Conservation (phyloP, 2,797 vertebrate species). For the Bucorvus abyssinicus region DNA sequence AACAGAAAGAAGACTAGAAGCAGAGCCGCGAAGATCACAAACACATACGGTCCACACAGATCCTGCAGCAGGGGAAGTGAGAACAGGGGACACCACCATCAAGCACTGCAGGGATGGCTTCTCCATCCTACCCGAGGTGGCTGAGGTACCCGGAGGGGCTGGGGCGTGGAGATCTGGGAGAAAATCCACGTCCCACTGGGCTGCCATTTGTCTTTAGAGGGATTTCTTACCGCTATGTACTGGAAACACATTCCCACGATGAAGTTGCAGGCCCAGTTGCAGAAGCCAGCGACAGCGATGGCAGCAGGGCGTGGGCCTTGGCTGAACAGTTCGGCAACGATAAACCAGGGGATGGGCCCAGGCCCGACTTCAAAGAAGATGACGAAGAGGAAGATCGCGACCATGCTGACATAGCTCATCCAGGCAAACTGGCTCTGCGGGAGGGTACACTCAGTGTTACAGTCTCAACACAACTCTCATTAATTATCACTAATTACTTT, state of each 20-base stretch:
- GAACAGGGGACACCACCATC: background rate
- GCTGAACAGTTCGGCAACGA: conserved; percentile 97
- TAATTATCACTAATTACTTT: background rate
- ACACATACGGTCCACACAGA: conserved; percentile 84
- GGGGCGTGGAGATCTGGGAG: background rate
- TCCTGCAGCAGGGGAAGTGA: conserved; percentile 68
- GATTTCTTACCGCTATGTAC: conserved; percentile 85
- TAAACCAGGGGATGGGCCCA: conserved; percentile 98
- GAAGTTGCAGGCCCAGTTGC: conserved; percentile 98
- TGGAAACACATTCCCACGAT: conserved; percentile 90
- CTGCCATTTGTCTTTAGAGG: background rate
- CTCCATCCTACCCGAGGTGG: background rate
- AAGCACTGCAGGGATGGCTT: background rate
- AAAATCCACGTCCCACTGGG: background rate
- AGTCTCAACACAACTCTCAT: background rate
- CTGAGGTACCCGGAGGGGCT: background rate
- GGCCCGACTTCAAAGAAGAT: conserved; percentile 97
- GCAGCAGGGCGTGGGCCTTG: conserved; percentile 94
- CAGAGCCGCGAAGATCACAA: conserved; percentile 86
- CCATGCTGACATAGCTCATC: conserved; percentile 96
- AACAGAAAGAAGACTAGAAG: conserved; percentile 86
- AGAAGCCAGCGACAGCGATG: conserved; percentile 88
- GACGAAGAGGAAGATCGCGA: conserved; percentile 92
- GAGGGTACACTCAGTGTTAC: background rate
- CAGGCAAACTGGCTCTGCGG: conserved; percentile 80